A percentile compares a stretch with the other conserved stretches of the same genome.
Evolutionary conservation across 2,113 vertebrate species (phyloP).

Genomic region (Pseudopodoces humilis): DNA sequence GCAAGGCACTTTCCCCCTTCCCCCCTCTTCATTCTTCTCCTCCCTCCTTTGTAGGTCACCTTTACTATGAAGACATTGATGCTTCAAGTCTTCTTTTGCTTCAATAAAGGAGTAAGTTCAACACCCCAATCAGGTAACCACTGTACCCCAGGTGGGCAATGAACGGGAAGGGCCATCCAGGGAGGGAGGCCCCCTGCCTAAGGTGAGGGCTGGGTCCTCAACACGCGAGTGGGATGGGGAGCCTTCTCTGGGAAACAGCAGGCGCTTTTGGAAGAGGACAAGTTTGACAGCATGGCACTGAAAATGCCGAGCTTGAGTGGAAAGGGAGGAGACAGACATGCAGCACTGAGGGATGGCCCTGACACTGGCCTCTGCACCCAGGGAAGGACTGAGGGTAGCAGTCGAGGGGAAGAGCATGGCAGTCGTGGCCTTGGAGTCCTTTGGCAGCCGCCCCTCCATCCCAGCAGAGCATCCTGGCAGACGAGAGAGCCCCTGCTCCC

Average conservation of each 20-base stretch:
- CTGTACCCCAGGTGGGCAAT: fast-evolving
- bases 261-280: fast-evolving
- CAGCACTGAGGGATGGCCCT: not conserved
- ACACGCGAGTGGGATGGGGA: fast-evolving
- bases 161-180: not conserved
- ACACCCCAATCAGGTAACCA: not conserved
- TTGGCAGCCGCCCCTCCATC: not conserved
- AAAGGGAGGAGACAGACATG: not conserved
- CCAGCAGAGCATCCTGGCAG: not conserved
- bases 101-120: not conserved
- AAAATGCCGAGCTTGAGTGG: fast-evolving
- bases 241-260: not conserved
- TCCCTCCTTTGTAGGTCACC: slow-evolving; percentile 38
- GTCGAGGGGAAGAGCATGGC: not conserved
- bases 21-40: not conserved
- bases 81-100: slow-evolving; percentile 25
- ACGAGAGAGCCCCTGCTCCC: not conserved
- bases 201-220: fast-evolving
- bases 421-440: not conserved
- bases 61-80: slow-evolving; percentile 25
- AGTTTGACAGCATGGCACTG: not conserved
- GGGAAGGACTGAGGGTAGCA: not conserved
- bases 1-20: not conserved
- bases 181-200: not conserved
- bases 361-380: fast-evolving